A percentile compares a stretch with the other conserved stretches of the same genome.
Evolutionary conservation across 2,113 vertebrate genomes (phyloP).

Genomic region (Hemicordylus capensis): DNA sequence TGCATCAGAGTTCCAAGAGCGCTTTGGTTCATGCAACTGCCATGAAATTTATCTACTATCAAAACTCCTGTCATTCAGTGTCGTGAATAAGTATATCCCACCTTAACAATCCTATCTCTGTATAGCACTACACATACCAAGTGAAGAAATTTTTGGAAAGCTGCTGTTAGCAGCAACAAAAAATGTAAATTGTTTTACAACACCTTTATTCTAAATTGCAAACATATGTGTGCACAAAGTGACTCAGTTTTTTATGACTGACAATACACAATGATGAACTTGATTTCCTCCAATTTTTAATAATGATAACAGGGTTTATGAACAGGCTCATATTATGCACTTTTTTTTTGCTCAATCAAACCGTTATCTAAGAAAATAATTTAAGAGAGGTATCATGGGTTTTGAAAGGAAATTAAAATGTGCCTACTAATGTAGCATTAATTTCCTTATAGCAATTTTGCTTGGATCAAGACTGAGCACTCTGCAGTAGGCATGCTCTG

Average conservation of each 20-base stretch:
- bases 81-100: neutral
- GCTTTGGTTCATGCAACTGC: neutral
- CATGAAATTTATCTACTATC: neutral
- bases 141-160: conserved; percentile 5
- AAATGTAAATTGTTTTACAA: neutral
- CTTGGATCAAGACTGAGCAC: neutral
- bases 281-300: neutral
- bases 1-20: neutral
- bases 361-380: conserved; percentile 27
- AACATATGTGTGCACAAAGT: conserved; percentile 4
- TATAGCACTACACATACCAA: neutral
- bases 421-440: conserved; percentile 6
- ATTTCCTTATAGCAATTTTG: conserved; percentile 20
- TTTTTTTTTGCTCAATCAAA: conserved; percentile 8
- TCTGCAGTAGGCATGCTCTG: conserved; percentile 17
- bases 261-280: neutral
- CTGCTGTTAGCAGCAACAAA: neutral
- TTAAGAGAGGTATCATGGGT: conserved; percentile 7
- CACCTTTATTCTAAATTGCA: neutral
- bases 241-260: conserved; percentile 1
- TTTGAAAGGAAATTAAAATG: conserved; percentile 34
- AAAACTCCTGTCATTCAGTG: neutral
- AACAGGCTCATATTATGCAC: neutral
- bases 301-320: conserved; percentile 19
- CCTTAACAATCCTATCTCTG: neutral